Evolutionary conservation across 37 sponge, comb jelly and placozoan genomes (phyloP), one percentile per base, ranked within the genome.

Genomic region (Agelas oroides): DNA sequence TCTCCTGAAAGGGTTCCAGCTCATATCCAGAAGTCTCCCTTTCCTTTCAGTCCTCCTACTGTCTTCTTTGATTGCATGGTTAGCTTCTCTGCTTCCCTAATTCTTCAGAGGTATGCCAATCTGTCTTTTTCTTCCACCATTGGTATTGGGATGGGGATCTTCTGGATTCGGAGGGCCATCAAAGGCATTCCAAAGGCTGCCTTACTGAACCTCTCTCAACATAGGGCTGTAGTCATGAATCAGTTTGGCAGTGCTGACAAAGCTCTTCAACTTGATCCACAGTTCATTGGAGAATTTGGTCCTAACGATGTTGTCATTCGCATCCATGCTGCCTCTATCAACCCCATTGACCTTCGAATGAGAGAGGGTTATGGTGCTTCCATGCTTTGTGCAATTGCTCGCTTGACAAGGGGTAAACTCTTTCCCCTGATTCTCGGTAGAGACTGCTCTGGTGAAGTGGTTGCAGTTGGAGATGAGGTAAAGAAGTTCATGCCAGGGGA

Each of bases 371-470:
- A 87, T 84, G 85, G 91, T 15, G 32, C 76, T 61, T 2, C 64
- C 0, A 20, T 84, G n/a, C 25, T 85, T 15, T 23, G 52, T 18
- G 53, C 23, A 17, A 19, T 84, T 23, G 70, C 75, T 8, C 68
- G 17, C 20, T 17, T 38, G 25, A 63, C 41, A 23, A 1, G 58
- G 63, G 38, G 37, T 52, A 39, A 30, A 59, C 1, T 71, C 25
- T 88, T 93, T 54, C 96, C 96, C 55, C 84, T 82, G 13, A 55
- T 90, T 28, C 76, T 96, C n/a, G 96, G 96, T 18, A 73, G 93
- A 63, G 96, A 96, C 66, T 96, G 94, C 62, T 72, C 96, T 21
- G 96, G 96, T 33, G 96, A 92, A 54, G 91, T 96, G 11, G 86
- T 88, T 34, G 93, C 91, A 21, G 88, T 90, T 24, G 96, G 96